These are phyloP conservation scores for Sturnus vulgaris DNA, from an alignment of 2,113 vertebrate species.

Conservation along the genomic window DNA sequence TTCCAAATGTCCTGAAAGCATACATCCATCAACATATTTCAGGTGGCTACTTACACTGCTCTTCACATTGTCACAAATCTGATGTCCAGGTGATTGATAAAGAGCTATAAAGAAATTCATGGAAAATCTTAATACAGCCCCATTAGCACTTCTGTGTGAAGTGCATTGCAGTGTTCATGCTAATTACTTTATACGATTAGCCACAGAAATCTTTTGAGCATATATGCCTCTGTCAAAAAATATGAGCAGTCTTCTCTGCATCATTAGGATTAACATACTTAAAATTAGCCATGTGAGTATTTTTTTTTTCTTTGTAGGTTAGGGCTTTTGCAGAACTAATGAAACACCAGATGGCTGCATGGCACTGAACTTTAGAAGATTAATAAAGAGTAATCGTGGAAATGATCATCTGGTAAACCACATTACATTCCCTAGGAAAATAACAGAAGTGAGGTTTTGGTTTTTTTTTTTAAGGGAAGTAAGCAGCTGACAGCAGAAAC, in stretches of 20 bases:
- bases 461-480: neutral
- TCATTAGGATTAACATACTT: neutral
- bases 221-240: neutral
- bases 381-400: slow-evolving; percentile 26
- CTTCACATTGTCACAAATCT: neutral
- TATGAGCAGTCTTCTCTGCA: slow-evolving; percentile 14
- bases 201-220: neutral
- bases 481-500: neutral
- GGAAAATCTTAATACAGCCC: neutral
- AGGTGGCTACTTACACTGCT: neutral
- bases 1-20: neutral
- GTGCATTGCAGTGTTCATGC: neutral
- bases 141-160: neutral
- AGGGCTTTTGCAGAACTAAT: slow-evolving; percentile 28
- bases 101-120: neutral
- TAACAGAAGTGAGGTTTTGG: neutral
- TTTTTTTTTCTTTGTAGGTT: neutral
- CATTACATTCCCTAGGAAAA: slow-evolving; percentile 6
- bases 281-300: slow-evolving; percentile 23
- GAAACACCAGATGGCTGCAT: slow-evolving; percentile 49
- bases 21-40: neutral
- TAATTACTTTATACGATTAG: neutral
- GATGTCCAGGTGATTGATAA: neutral
- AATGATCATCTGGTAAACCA: slow-evolving; percentile 42
- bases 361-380: slow-evolving; percentile 44